Conservation (phyloP, 2,888 invertebrate species). For the Argyresthia goedartella region DNA sequence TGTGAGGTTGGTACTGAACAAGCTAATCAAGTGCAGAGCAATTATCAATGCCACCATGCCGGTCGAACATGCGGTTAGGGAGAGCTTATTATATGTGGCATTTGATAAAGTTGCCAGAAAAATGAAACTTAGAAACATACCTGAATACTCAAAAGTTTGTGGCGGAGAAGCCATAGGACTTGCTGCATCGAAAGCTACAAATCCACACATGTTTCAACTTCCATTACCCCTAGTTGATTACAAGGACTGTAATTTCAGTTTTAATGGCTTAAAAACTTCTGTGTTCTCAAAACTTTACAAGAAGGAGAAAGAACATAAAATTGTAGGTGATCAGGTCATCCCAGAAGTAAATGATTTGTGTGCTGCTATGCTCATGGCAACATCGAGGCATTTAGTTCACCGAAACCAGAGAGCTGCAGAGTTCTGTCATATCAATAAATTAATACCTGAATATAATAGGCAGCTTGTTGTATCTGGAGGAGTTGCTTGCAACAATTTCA, state of each 20-base stretch:
- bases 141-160: slow-evolving; percentile 78
- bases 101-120: slow-evolving; percentile 93
- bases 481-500: slow-evolving; percentile 93
- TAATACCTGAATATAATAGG: slow-evolving; percentile 74
- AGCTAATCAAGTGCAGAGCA: too few species aligned
- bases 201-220: slow-evolving; percentile 78
- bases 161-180: slow-evolving; percentile 91
- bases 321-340: slow-evolving; percentile 78
- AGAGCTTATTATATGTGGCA: too few species aligned
- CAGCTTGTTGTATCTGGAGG: slow-evolving; percentile 92
- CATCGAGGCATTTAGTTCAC: slow-evolving; percentile 84
- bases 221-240: slow-evolving; percentile 74
- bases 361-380: slow-evolving; percentile 82
- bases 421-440: slow-evolving; percentile 73
- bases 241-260: slow-evolving; percentile 91
- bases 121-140: slow-evolving; percentile 83
- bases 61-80: too few species aligned
- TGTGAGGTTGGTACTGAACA: too few species aligned
- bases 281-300: slow-evolving; percentile 44
- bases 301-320: slow-evolving; percentile 71
- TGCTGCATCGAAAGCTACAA: slow-evolving; percentile 78
- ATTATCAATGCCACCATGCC: too few species aligned
- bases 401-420: slow-evolving; percentile 89
- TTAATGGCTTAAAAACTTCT: slow-evolving; percentile 84
- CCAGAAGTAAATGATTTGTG: slow-evolving; percentile 86